Conservation (phyloP, 2,797 vertebrate genomes). For the Chaenodraco wilsoni region DNA sequence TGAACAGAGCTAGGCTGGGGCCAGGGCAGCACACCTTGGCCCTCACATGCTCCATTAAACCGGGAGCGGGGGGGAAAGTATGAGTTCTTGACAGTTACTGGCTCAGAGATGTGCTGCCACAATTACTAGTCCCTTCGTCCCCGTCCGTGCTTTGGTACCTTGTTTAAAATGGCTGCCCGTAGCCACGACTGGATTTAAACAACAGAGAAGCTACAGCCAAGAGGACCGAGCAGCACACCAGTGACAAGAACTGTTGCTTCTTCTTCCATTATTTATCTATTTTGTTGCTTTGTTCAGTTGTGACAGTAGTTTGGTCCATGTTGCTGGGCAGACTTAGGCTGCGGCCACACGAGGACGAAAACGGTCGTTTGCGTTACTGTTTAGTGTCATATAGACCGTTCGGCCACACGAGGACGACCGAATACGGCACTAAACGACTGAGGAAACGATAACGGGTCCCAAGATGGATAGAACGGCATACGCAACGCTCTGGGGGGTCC, state of each 20-base stretch:
- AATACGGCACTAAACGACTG: too few species aligned
- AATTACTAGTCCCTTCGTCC: slow-evolving; percentile 65
- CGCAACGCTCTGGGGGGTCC: too few species aligned
- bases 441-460: too few species aligned
- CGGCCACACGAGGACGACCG: too few species aligned
- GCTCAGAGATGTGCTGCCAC: slow-evolving; percentile 62
- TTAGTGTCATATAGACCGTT: too few species aligned
- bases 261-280: slow-evolving; percentile 16
- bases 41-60: slow-evolving; percentile 77
- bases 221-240: background rate
- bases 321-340: background rate
- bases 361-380: too few species aligned
- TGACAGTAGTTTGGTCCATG: background rate
- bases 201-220: slow-evolving; percentile 35
- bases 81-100: slow-evolving; percentile 69
- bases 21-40: slow-evolving; percentile 61
- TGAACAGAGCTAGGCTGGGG: slow-evolving; percentile 48
- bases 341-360: too few species aligned
- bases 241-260: slow-evolving; percentile 5
- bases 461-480: too few species aligned
- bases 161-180: slow-evolving; percentile 71
- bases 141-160: slow-evolving; percentile 46
- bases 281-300: slow-evolving; percentile 10
- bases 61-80: slow-evolving; percentile 56
- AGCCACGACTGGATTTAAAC: slow-evolving; percentile 58